Evolutionary conservation across 2,797 vertebrate genomes (phyloP).

Genomic region (Platyrinchus mystaceus): DNA sequence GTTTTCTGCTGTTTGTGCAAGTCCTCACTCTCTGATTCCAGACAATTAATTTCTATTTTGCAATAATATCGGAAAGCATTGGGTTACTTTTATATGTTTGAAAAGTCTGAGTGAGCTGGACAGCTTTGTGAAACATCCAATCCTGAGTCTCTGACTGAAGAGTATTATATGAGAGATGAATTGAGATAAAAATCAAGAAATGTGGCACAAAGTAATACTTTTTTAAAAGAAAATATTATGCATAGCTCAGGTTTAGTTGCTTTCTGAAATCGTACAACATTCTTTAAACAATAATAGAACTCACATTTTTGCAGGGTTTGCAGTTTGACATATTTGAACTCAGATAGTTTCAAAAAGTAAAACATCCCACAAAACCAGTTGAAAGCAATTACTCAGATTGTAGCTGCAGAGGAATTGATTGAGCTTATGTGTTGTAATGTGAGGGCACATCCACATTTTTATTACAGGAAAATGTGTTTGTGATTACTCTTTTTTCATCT

Average conservation of each 20-base stretch:
- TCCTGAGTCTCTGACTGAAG: not conserved
- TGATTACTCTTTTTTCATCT: not conserved
- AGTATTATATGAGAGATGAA: not conserved
- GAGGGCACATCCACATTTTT: not conserved
- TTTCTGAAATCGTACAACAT: not conserved
- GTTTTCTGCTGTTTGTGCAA: not conserved
- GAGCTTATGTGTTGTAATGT: not conserved
- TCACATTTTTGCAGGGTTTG: not conserved
- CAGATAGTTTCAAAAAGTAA: not conserved
- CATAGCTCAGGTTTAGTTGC: not conserved
- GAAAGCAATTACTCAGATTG: not conserved
- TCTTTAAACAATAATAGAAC: not conserved
- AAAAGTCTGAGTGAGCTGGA: not conserved
- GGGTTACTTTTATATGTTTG: not conserved
- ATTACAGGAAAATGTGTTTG: slow-evolving; percentile 4
- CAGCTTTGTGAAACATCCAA: not conserved
- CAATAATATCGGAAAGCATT: not conserved
- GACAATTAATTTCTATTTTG: not conserved
- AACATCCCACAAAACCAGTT: not conserved
- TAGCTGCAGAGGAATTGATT: not conserved
- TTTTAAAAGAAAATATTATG: not conserved
- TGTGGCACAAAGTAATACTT: not conserved
- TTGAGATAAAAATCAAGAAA: not conserved
- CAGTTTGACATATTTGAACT: not conserved
- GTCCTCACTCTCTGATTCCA: not conserved